Evolutionary conservation across 2,113 vertebrate species (phyloP).

Genomic region (Egretta garzetta): DNA sequence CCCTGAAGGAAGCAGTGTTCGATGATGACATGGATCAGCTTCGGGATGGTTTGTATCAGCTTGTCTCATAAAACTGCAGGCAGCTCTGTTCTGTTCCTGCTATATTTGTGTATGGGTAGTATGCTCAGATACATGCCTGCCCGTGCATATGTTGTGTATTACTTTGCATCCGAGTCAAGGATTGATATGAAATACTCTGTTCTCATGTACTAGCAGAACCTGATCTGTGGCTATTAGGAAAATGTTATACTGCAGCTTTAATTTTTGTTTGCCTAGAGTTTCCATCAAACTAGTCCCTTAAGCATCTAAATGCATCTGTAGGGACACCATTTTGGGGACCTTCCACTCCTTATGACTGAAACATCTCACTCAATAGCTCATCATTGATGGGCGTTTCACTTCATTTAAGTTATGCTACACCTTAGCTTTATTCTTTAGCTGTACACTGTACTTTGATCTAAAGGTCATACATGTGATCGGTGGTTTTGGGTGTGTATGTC

Average conservation of each 20-base stretch:
- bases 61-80: neutral
- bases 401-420: neutral
- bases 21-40: conserved; percentile 98
- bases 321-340: neutral
- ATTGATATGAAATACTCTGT: neutral
- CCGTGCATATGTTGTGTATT: neutral
- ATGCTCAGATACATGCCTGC: neutral
- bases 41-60: conserved; percentile 84
- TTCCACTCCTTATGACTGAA: neutral
- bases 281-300: neutral
- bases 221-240: neutral
- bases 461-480: neutral
- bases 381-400: neutral
- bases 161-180: neutral
- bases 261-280: neutral
- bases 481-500: conserved; percentile 25
- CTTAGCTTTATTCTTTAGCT: neutral
- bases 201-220: neutral
- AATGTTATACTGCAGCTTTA: neutral
- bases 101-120: neutral
- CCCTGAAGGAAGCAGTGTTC: conserved; percentile 95
- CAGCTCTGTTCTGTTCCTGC: neutral
- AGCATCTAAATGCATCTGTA: neutral
- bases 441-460: neutral
- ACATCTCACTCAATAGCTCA: neutral